phyloP scores from a whole-genome alignment of 2,888 invertebrate genomes.

The Marronus borbonicus region DNA sequence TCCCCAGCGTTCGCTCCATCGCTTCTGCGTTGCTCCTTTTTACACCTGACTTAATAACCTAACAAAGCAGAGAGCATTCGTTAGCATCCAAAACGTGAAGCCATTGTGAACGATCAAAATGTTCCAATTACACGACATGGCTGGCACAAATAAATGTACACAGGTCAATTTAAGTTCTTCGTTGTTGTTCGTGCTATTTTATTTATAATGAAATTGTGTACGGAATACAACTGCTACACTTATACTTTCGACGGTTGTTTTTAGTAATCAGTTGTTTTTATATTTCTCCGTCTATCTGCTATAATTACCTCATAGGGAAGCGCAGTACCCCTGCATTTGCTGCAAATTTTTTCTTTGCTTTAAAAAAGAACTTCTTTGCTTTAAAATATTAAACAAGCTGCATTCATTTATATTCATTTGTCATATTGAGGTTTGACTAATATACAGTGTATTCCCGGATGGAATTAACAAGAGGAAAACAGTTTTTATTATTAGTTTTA shows the following conservation, averaged over 20 bases:
- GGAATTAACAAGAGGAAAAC: no score
- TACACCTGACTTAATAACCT: constrained; percentile 44
- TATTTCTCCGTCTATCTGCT: no score
- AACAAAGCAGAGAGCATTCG: constrained; percentile 39
- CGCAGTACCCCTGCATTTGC: no score
- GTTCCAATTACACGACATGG: constrained; percentile 23
- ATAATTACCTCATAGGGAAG: no score
- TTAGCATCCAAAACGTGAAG: constrained; percentile 33
- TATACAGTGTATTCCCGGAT: no score
- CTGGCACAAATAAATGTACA: constrained; percentile 15
- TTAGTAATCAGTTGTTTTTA: no score
- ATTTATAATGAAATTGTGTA: constrained; percentile 3
- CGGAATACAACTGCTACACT: background rate
- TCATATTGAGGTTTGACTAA: no score
- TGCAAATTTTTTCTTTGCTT: no score
- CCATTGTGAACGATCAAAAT: constrained; percentile 35
- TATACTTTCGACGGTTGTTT: background rate
- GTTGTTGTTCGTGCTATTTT: background rate
- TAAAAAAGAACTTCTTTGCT: no score
- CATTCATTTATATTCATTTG: no score
- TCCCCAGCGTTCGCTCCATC: constrained; percentile 10
- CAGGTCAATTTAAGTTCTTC: constrained; percentile 4
- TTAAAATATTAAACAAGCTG: no score
- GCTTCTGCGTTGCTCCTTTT: constrained; percentile 36
- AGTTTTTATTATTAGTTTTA: no score